Evolutionary conservation across 2,113 vertebrate genomes (phyloP).

Genomic region (Amblyopsis rosae): DNA sequence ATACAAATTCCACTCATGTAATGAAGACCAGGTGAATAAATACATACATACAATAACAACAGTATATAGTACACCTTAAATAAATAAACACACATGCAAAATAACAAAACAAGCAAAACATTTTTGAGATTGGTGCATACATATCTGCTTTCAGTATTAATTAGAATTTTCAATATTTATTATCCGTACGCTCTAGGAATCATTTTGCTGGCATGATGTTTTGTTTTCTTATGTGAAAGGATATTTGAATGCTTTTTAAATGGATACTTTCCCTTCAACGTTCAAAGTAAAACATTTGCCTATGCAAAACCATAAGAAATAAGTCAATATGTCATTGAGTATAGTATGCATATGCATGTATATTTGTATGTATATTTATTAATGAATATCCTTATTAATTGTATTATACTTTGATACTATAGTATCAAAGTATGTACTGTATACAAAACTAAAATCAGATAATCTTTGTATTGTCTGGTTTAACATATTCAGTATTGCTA

Average conservation of each 20-base stretch:
- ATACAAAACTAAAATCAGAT: background rate
- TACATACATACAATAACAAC: constrained; percentile 46
- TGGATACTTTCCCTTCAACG: too few relatives aligned
- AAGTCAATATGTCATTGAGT: background rate
- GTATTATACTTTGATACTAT: too few relatives aligned
- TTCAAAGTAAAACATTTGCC: too few relatives aligned
- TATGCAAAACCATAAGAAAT: too few relatives aligned
- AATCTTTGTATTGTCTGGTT: background rate
- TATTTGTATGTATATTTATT: too few relatives aligned
- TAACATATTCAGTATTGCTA: too few relatives aligned
- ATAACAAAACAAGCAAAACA: constrained; percentile 16
- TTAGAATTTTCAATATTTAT: constrained; percentile 22
- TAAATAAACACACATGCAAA: background rate
- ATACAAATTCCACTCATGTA: constrained; percentile 38
- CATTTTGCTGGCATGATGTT: constrained; percentile 5
- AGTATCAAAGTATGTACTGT: too few relatives aligned
- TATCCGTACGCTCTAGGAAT: constrained; percentile 17
- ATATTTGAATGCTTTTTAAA: too few relatives aligned
- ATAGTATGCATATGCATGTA: background rate
- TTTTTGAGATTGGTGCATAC: constrained; percentile 36
- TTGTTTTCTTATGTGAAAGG: constrained; percentile 10
- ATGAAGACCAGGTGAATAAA: constrained; percentile 30
- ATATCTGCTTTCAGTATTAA: constrained; percentile 40
- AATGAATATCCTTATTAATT: too few relatives aligned
- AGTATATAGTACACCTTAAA: constrained; percentile 39